Base-by-base conservation (phyloP, 2,113 vertebrate species). In the Hippocampus comes region DNA sequence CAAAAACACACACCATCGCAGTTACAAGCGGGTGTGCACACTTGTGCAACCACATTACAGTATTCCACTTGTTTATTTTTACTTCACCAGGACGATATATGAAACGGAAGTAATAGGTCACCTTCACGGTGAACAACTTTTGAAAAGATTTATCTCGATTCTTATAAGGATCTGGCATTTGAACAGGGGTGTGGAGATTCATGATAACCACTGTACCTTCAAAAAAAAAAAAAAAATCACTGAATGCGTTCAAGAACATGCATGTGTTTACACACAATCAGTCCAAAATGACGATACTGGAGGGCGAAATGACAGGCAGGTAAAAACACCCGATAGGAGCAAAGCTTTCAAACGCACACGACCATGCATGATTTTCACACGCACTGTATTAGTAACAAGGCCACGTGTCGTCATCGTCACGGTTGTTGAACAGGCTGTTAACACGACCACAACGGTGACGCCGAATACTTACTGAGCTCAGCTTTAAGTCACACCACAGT, bases 401-500 rank as follows among this genome's bases (percentile, higher is more conserved):
- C 68, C 69, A 70, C 2, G 57, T 23, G 55, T 21, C 46, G 38
- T 66, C 43, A 27, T 66, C 66, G 64, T 76, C 72, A 75, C 63
- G 74, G 70, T 57, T 73, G 76, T 88, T 80, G 84, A 78, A 71
- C 43, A 70, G 68, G 43, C 67, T 77, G 73, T 42, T 63, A 78
- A 73, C 30, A 78, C 51, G 73, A n/a, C 57, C 75, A 43, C 67
- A 72, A 74, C 43, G 66, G 68, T 72, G 70, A 87, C 76, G 67
- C 63, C 10, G 25, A 38, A 87, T 93, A 92, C 89, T 93, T 92
- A 93, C 88, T 85, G 88, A 89, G 82, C 75, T 87, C 85, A 91
- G 79, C 87, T 70, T 84, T 81, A 81, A 46, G 71, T 93, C 90
- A 93, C 84, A 92, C 86, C 78, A 89, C 78, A 79, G 91, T 90